Percentiles rank a stretch among this genome's conserved stretches.
Evolutionary conservation across 2,888 invertebrate genomes (phyloP).

Genomic region (Cheilosia vulpina): DNA sequence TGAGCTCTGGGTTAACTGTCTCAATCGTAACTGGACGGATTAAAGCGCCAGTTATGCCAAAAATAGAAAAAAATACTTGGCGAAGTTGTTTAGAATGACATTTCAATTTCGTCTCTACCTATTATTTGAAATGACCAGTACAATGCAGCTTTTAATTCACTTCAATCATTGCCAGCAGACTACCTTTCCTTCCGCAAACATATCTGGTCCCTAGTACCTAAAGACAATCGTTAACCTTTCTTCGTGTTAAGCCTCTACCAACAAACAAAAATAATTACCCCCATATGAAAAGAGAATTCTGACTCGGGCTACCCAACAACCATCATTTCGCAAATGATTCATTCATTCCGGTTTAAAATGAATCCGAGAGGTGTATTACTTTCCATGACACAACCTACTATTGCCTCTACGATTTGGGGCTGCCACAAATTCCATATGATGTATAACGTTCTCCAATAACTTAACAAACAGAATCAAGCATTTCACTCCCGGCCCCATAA

Average conservation of each 20-base stretch:
- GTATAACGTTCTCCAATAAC: slow-evolving; percentile 46
- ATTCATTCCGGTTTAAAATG: slow-evolving; percentile 45
- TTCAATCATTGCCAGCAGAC: too few relatives aligned
- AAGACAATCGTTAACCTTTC: not conserved
- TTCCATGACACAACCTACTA: slow-evolving; percentile 40
- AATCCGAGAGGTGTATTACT: slow-evolving; percentile 30
- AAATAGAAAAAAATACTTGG: too few relatives aligned
- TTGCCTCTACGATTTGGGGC: slow-evolving; percentile 35
- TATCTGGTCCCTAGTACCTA: not conserved
- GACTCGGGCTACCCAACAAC: slow-evolving; percentile 17
- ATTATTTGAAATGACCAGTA: too few relatives aligned
- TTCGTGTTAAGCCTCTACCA: not conserved
- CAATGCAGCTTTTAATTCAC: too few relatives aligned
- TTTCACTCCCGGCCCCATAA: slow-evolving; percentile 39
- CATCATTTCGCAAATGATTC: slow-evolving; percentile 39
- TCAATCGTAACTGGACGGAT: too few relatives aligned
- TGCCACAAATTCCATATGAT: slow-evolving; percentile 44
- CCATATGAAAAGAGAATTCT: not conserved
- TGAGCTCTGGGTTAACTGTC: too few relatives aligned
- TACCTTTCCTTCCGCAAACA: not conserved
- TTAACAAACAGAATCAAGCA: slow-evolving; percentile 61
- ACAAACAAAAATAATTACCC: slow-evolving; percentile 33
- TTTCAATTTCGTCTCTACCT: too few relatives aligned
- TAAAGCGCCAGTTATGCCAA: too few relatives aligned
- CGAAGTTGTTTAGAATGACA: too few relatives aligned